These are phyloP conservation scores for Lepidocyrtoides sp. DNA, from an alignment of 2,888 invertebrate genomes.

Conservation along the genomic window DNA sequence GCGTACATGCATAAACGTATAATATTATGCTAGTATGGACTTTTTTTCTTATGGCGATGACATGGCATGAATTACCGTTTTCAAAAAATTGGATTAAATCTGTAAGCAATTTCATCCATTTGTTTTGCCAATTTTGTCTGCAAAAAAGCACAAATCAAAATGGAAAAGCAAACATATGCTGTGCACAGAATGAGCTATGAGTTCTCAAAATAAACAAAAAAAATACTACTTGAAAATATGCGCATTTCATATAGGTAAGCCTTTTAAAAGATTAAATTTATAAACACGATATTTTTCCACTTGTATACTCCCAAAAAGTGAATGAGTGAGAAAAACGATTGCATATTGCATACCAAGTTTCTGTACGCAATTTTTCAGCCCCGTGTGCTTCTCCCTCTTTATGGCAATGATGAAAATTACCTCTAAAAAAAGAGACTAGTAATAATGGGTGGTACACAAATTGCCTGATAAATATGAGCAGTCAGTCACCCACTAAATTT, in stretches of 20 bases:
- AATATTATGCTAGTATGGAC: too few species aligned
- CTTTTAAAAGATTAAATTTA: background rate
- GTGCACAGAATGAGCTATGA: slow-evolving; percentile 2
- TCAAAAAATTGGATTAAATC: too few species aligned
- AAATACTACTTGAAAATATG: background rate
- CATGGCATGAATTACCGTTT: too few species aligned
- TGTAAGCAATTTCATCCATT: too few species aligned
- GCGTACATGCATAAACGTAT: too few species aligned
- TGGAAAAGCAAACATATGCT: too few species aligned
- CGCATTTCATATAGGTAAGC: too few species aligned
- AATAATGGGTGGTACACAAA: slow-evolving; percentile 66
- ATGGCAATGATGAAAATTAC: background rate
- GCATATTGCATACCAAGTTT: slow-evolving; percentile 18
- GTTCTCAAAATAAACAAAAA: background rate
- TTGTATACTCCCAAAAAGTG: background rate
- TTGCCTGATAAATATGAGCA: slow-evolving; percentile 57
- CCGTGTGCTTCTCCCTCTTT: slow-evolving; percentile 28
- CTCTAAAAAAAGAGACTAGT: background rate
- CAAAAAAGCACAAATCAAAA: too few species aligned
- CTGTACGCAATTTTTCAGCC: slow-evolving; percentile 30
- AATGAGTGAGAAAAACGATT: background rate
- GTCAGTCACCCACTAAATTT: background rate
- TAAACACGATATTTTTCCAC: background rate
- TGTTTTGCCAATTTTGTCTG: too few species aligned
- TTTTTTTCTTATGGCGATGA: too few species aligned